Percentiles rank a stretch among this genome's conserved stretches.
Conservation (phyloP, 1,140 invertebrate genomes). For the Mercenaria mercenaria region DNA sequence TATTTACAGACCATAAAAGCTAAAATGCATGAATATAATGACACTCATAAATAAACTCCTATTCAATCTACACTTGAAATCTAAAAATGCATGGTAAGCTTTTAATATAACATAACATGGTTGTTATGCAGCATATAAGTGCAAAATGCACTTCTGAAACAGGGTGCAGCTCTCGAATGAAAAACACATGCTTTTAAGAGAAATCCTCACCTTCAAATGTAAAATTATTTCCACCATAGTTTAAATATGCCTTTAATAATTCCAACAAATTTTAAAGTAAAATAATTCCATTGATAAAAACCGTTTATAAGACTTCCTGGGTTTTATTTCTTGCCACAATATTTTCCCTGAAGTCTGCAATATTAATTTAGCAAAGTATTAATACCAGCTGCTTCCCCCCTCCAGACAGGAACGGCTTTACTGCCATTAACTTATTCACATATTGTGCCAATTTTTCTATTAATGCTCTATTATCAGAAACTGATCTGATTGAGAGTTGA, state of each 20-base stretch:
- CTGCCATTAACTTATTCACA: neutral
- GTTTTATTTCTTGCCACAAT: neutral
- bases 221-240: neutral
- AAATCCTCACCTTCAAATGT: neutral
- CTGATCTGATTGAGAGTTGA: neutral
- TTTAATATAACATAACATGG: too few relatives aligned
- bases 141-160: neutral
- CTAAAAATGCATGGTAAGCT: too few relatives aligned
- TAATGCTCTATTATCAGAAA: constrained; percentile 9
- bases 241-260: neutral
- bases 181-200: neutral
- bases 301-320: neutral
- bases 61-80: too few relatives aligned
- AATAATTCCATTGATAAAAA: neutral
- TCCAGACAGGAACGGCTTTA: neutral
- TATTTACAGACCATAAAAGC: too few relatives aligned
- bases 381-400: neutral
- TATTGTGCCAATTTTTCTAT: constrained; percentile 18
- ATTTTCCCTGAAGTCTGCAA: neutral
- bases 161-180: neutral
- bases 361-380: neutral
- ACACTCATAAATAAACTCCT: too few relatives aligned
- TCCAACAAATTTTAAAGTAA: neutral
- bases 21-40: too few relatives aligned
- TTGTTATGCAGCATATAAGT: too few relatives aligned